Conservation (phyloP, 2,113 vertebrate genomes). For the Morone chrysops region DNA sequence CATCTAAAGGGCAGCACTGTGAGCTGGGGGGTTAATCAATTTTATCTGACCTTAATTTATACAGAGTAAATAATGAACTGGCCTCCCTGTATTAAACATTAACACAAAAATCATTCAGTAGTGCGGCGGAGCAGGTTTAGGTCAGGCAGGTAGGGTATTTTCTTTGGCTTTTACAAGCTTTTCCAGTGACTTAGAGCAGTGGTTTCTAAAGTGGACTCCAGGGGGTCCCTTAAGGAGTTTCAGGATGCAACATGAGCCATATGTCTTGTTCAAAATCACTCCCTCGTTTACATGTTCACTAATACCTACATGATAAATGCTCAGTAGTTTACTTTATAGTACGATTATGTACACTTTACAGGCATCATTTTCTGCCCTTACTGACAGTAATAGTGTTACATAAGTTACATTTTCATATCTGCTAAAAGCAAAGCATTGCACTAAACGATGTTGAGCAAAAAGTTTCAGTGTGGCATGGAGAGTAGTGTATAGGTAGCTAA, state of each 20-base stretch:
- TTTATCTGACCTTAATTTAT: constrained; percentile 78
- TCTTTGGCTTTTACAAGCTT: constrained; percentile 38
- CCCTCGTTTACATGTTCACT: background rate
- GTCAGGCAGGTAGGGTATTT: constrained; percentile 28
- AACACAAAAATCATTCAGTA: constrained; percentile 53
- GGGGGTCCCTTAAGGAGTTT: constrained; percentile 9
- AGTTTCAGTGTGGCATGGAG: background rate
- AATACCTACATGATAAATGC: too few species aligned
- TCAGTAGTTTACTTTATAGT: too few species aligned
- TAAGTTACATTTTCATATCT: constrained; percentile 2
- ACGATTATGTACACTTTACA: too few species aligned
- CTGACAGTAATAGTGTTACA: background rate
- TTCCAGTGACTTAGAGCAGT: constrained; percentile 23
- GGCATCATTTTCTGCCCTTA: background rate
- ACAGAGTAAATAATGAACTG: constrained; percentile 80
- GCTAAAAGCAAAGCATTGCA: background rate
- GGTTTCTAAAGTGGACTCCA: constrained; percentile 22
- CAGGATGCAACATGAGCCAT: background rate
- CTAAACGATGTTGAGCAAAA: background rate
- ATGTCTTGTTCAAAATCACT: constrained; percentile 1
- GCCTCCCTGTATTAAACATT: constrained; percentile 70
- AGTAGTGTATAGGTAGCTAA: background rate
- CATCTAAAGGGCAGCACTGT: constrained; percentile 70
- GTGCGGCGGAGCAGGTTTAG: constrained; percentile 1
- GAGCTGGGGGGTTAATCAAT: constrained; percentile 75